Base-by-base conservation (phyloP, 2,888 invertebrate genomes). In the Lottia scabra region DNA sequence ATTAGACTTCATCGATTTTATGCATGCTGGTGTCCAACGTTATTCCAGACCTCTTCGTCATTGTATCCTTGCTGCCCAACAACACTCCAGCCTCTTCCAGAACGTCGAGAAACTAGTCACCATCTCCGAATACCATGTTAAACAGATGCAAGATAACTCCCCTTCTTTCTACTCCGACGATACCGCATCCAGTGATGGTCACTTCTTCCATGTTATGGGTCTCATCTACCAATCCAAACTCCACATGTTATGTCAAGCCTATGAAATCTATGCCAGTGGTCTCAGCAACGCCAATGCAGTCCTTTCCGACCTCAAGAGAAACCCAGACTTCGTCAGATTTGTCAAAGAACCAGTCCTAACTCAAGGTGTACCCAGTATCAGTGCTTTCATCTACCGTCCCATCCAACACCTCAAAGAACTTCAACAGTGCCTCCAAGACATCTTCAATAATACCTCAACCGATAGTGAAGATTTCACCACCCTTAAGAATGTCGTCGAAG, bases 61-160 rank as follows among this genome's bases (percentile, higher is more conserved):
- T 71, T 84, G 85, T 71, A 84, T 88, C 63, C 79, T 88, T 23
- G 80, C 81, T 19, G 81, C 81, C 19, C 71, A 77, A n/a, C 86
- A 89, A 69, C 87, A 89, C 78, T 72, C 75, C 38, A 74, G 82
- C 12, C 79, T 89, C 65, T 89, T 89, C 80, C 88, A 88, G 74
- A 89, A 88, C 71, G 83, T 88, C 27, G 88, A 89, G 77, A 87
- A 86, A 86, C 75, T 87, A 68, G 84, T 84, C 44, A 84, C 83
- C 10, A 84, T 87, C 65, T 85, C 87, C 0, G 85, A 86, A 75
- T 87, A 84, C 80, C 85, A 85, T 69, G 78, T 85, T 26, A 84
- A 85, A 74, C 86, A 87, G 80, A 84, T 87, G 77, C 82, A 86
- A 38, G 85, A 85, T 67, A 85, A 84, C 68, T 77, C 80, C 8